Conservation (phyloP, 1,140 invertebrate genomes). For the Heliconius nattereri region DNA sequence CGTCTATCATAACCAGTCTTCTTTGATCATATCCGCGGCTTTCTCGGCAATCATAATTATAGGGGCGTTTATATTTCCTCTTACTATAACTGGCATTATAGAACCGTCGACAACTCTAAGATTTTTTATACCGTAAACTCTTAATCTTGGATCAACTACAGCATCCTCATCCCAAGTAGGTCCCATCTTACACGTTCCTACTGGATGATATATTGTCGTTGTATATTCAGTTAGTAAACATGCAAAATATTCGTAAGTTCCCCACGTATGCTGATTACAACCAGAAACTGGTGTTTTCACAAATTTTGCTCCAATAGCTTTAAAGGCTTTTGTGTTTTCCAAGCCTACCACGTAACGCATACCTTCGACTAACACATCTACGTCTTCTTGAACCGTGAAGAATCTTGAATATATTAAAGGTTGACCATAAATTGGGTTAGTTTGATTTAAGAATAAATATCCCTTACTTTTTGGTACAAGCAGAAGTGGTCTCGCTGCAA, state of each 20-base stretch:
- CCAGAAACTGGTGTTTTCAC: conserved; percentile 82
- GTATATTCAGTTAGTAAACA: conserved; percentile 87
- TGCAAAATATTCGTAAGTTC: conserved; percentile 85
- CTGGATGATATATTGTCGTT: conserved; percentile 88
- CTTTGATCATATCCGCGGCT: conserved; percentile 83
- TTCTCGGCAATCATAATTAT: conserved; percentile 85
- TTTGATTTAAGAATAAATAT: conserved; percentile 84
- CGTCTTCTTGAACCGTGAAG: conserved; percentile 84
- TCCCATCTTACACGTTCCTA: conserved; percentile 94
- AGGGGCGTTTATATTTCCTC: conserved; percentile 84
- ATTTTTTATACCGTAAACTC: conserved; percentile 85
- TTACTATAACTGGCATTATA: conserved; percentile 85
- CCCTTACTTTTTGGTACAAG: conserved; percentile 88
- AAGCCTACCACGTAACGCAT: conserved; percentile 82
- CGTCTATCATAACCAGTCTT: conserved; percentile 67
- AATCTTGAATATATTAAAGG: conserved; percentile 93
- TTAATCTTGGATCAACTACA: conserved; percentile 87
- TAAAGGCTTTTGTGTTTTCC: conserved; percentile 83
- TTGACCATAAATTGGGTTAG: conserved; percentile 86
- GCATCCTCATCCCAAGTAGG: conserved; percentile 83
- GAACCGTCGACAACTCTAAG: conserved; percentile 90
- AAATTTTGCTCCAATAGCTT: conserved; percentile 81
- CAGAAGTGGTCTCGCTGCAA: conserved; percentile 82
- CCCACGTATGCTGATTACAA: conserved; percentile 83
- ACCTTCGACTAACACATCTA: conserved; percentile 83